Percentiles rank a stretch among this genome's conserved stretches.
phyloP scores from a whole-genome alignment of 2,888 invertebrate species.

The Xestia ashworthii region DNA sequence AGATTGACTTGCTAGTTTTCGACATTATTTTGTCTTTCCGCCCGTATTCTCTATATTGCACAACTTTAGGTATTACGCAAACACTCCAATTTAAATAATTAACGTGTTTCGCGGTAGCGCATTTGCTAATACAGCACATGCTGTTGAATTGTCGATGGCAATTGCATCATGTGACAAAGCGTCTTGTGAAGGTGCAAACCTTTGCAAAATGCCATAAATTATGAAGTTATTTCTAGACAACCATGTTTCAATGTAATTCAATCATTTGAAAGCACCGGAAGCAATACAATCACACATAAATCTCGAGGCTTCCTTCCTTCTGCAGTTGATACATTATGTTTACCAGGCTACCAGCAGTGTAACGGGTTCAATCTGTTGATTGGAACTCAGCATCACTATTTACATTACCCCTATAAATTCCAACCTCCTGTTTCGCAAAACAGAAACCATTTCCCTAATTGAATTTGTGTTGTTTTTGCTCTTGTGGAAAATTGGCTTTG shows the following conservation, averaged over 20 bases:
- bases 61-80: slow-evolving; percentile 41
- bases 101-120: slow-evolving; percentile 25
- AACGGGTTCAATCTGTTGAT: slow-evolving; percentile 80
- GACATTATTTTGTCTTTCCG: slow-evolving; percentile 13
- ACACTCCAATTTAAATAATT: slow-evolving; percentile 36
- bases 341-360: slow-evolving; percentile 68
- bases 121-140: slow-evolving; percentile 22
- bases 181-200: not conserved
- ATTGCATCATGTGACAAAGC: slow-evolving; percentile 1
- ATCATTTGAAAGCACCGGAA: slow-evolving; percentile 65
- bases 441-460: slow-evolving; percentile 87
- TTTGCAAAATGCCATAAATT: slow-evolving; percentile 37
- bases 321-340: slow-evolving; percentile 67
- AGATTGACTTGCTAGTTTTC: not conserved
- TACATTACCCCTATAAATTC: slow-evolving; percentile 83
- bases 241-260: slow-evolving; percentile 55
- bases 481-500: slow-evolving; percentile 87
- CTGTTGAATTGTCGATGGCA: slow-evolving; percentile 1
- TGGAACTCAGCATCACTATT: slow-evolving; percentile 79
- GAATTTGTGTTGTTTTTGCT: slow-evolving; percentile 88
- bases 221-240: slow-evolving; percentile 31
- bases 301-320: slow-evolving; percentile 58
- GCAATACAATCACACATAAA: slow-evolving; percentile 65
- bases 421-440: slow-evolving; percentile 77
- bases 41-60: slow-evolving; percentile 42